A percentile compares a stretch with the other conserved stretches of the same genome.
Conservation (phyloP, 2,888 invertebrate species). For the Entomobrya multifasciata region DNA sequence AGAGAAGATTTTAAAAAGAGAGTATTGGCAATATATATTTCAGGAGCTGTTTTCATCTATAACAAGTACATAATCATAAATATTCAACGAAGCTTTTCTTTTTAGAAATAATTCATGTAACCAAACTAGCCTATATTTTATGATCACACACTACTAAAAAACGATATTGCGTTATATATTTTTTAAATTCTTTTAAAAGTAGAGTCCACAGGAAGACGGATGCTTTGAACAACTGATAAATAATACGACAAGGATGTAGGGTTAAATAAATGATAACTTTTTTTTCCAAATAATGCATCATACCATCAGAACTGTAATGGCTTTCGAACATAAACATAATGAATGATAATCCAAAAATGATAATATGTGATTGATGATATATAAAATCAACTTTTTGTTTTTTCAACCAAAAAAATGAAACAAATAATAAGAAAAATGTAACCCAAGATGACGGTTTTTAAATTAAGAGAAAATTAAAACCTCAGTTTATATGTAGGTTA, state of each 20-base stretch:
- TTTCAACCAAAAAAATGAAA: conserved; percentile 44
- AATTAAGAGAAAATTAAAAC: conserved; percentile 44
- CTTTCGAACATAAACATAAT: conserved; percentile 22
- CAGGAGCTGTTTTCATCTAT: conserved; percentile 32
- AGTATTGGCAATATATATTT: conserved; percentile 68
- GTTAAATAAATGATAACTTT: conserved; percentile 24
- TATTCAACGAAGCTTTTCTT: conserved; percentile 60
- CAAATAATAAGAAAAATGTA: conserved; percentile 57
- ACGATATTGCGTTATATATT: neutral
- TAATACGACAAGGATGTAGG: neutral
- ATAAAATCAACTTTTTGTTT: neutral
- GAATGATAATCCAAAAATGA: neutral
- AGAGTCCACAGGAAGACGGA: conserved; percentile 56
- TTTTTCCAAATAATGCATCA: conserved; percentile 15
- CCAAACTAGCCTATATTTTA: conserved; percentile 49
- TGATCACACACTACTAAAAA: conserved; percentile 17
- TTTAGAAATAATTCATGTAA: neutral
- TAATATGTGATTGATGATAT: neutral
- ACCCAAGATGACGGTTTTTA: conserved; percentile 56
- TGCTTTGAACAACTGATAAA: conserved; percentile 55
- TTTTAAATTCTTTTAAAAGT: neutral
- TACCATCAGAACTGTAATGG: neutral
- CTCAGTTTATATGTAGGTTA: conserved; percentile 35
- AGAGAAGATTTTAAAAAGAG: conserved; percentile 67
- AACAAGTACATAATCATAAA: neutral